Percentiles rank a stretch among this genome's conserved stretches.
Conservation (phyloP, 1,140 invertebrate genomes). For the Lysiphlebus fabarum region DNA sequence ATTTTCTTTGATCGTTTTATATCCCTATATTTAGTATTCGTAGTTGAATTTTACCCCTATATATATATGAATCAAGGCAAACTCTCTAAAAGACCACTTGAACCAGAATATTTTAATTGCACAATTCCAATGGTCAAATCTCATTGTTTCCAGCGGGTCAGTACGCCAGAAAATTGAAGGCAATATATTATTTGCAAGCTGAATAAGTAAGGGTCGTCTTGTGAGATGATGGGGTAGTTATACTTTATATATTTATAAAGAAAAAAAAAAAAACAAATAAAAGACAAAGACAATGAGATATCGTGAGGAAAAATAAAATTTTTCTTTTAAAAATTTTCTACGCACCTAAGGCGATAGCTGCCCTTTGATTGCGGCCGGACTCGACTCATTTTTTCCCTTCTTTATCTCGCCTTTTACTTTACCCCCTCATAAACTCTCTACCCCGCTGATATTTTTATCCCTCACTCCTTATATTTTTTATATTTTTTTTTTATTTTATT, state of each 20-base stretch:
- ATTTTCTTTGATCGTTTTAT: conserved; percentile 50
- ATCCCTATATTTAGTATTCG: no score
- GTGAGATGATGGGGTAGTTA: neutral
- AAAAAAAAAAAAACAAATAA: conserved; percentile 3
- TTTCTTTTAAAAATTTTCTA: conserved; percentile 25
- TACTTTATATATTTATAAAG: conserved; percentile 8
- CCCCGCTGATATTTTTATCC: conserved; percentile 23
- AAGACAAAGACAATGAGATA: conserved; percentile 1
- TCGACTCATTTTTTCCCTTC: conserved; percentile 27
- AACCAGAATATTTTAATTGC: conserved; percentile 54
- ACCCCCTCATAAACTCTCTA: conserved; percentile 9
- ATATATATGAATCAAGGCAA: neutral
- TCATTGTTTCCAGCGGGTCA: conserved; percentile 49
- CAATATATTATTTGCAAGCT: conserved; percentile 9
- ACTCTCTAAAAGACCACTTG: conserved; percentile 45
- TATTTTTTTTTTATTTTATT: no score
- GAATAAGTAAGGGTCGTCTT: neutral
- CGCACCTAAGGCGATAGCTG: conserved; percentile 31
- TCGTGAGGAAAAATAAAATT: conserved; percentile 11
- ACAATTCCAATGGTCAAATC: conserved; percentile 34
- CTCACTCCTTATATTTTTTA: conserved; percentile 16
- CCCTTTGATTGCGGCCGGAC: conserved; percentile 38
- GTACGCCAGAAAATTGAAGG: conserved; percentile 4
- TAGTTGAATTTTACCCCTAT: no score
- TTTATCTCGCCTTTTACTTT: conserved; percentile 18